Evolutionary conservation across 2,113 vertebrate species (phyloP).

Genomic region (Rhinichthys klamathensis): DNA sequence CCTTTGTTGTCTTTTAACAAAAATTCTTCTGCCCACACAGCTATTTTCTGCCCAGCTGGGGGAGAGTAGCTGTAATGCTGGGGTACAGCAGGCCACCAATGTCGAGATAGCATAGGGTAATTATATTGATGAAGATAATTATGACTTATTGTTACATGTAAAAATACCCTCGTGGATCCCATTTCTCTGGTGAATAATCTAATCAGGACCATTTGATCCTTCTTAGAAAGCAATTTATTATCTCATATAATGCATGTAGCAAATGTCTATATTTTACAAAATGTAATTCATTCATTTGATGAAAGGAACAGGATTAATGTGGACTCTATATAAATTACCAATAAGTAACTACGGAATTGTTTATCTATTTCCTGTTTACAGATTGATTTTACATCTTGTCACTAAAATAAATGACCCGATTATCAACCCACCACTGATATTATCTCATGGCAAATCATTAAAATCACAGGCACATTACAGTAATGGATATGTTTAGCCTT

Average conservation of each 20-base stretch:
- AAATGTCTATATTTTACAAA: neutral
- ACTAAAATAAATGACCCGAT: neutral
- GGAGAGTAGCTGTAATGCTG: conserved; percentile 7
- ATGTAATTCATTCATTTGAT: conserved; percentile 6
- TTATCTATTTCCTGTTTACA: neutral
- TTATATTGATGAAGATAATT: conserved; percentile 49
- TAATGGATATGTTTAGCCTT: conserved; percentile 12
- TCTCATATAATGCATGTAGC: neutral
- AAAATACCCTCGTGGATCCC: conserved; percentile 39
- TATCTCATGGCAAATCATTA: conserved; percentile 11
- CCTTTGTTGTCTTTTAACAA: conserved; percentile 27
- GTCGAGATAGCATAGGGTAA: neutral
- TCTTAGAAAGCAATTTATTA: neutral
- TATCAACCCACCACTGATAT: conserved; percentile 5
- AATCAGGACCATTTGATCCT: conserved; percentile 30
- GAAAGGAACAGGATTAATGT: neutral
- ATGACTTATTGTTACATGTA: conserved; percentile 39
- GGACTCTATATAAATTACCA: neutral
- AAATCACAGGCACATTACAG: neutral
- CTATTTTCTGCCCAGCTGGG: conserved; percentile 25
- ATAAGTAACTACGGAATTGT: neutral
- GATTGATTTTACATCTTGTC: neutral
- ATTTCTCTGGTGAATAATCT: conserved; percentile 36
- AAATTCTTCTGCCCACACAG: neutral
- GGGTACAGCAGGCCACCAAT: neutral